Evolutionary conservation across 30 jellyfish, hydroid and myxozoan genomes (phyloP), one percentile per base, ranked within the genome.

Genomic region (Cassiopea andromeda): DNA sequence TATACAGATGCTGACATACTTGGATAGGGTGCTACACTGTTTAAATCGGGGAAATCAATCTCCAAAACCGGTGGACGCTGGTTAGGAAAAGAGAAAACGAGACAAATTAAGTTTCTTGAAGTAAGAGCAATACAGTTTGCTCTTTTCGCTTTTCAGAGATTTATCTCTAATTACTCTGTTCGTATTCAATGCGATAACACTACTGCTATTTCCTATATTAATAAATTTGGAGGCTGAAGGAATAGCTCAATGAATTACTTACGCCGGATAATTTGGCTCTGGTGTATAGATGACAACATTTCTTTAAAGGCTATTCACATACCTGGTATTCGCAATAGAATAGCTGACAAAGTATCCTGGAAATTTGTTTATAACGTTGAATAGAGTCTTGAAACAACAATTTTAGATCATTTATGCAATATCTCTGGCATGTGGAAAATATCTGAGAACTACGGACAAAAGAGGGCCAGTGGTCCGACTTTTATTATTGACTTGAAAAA

Each of bases 51-150:
- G 5, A 7, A 68, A 7, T 19, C 69, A 3, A 9, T 75, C 7
- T 46, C 67, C 83, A 75, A 75, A 6, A 44, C 67, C 38, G 83
- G 83, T 16, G 83, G 69, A 1, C 83, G 83, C 69, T 46, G 69
- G 67, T 7, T 46, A 3, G 4, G 27, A 7, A 9, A 46, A 17
- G 83, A 75, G 38, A 72, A 44, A 18, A 1, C 12, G 2, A 5
- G 58, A 38, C 81, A 72, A 2, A 44, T 72, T 2, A 72, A 72
- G 10, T 16, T 44, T 46, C 61, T 72, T 7, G 81, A 72, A 5
- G 17, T 72, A 38, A 12, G 27, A 15, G 81, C 81, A 44, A 54
- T 77, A 9, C 69, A 47, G 44, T 77, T 77, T 54, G 85, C 85
- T 46, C 48, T 77, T 16, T 50, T 77, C 1, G 85, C 87, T 48